Percentiles rank a stretch among this genome's conserved stretches.
phyloP scores from a whole-genome alignment of 2,888 invertebrate species.

The Melolontha melolontha region DNA sequence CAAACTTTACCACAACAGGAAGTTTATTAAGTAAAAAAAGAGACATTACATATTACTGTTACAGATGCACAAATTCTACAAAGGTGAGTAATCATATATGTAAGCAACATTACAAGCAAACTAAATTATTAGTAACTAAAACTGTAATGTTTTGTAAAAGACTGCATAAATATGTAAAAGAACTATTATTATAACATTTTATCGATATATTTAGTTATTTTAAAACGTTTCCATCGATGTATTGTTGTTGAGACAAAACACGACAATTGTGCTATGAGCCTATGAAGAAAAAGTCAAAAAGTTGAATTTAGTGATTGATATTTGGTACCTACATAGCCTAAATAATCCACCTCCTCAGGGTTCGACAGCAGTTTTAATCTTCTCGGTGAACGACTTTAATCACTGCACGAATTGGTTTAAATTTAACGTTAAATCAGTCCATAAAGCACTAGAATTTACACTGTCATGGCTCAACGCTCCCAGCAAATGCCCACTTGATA shows the following conservation, averaged over 20 bases:
- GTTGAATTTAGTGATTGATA: constrained; percentile 45
- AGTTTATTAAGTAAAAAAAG: constrained; percentile 50
- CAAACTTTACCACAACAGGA: constrained; percentile 58
- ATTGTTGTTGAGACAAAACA: constrained; percentile 44
- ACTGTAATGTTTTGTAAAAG: constrained; percentile 11
- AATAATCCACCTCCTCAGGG: constrained; percentile 49
- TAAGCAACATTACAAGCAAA: constrained; percentile 35
- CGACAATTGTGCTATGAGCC: constrained; percentile 46
- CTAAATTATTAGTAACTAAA: constrained; percentile 15
- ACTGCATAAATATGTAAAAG: constrained; percentile 8
- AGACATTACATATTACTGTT: constrained; percentile 43
- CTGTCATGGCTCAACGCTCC: constrained; percentile 63
- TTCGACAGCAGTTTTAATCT: constrained; percentile 45
- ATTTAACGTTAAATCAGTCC: constrained; percentile 53
- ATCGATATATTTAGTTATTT: constrained; percentile 6
- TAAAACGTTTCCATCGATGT: constrained; percentile 20
- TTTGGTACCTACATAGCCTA: constrained; percentile 49
- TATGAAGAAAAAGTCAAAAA: constrained; percentile 46
- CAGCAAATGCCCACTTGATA: constrained; percentile 54
- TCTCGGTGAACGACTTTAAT: constrained; percentile 39
- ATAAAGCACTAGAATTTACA: constrained; percentile 63
- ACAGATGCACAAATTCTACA: constrained; percentile 39
- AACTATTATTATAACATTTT: background rate
- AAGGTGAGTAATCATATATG: constrained; percentile 42
- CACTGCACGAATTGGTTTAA: constrained; percentile 52